phyloP scores from a whole-genome alignment of 2,888 invertebrate genomes.

The Campoplex capitator region DNA sequence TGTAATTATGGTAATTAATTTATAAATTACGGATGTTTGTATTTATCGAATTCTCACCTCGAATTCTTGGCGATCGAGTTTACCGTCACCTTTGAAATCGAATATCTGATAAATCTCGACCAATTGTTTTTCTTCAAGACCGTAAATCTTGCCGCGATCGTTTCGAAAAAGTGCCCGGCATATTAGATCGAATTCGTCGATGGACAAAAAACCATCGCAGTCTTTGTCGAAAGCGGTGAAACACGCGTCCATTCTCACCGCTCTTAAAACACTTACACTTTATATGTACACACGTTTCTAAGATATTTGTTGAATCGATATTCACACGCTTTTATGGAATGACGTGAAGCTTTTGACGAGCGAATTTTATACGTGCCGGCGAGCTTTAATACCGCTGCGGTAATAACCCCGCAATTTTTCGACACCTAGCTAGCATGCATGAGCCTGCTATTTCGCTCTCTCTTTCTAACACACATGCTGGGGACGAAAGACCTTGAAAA shows the following conservation, averaged over 20 bases:
- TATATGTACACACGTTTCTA: constrained; percentile 75
- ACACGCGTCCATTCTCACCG: constrained; percentile 92
- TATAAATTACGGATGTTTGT: neutral
- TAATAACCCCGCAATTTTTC: constrained; percentile 35
- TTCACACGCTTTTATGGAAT: constrained; percentile 48
- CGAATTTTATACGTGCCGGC: constrained; percentile 11
- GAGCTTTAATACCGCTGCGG: constrained; percentile 10
- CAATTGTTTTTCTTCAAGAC: constrained; percentile 89
- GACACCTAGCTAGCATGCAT: constrained; percentile 27
- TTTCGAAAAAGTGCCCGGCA: constrained; percentile 95
- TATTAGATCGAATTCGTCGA: constrained; percentile 92
- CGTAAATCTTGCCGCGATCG: constrained; percentile 93
- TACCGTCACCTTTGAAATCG: constrained; percentile 91
- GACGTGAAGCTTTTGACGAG: constrained; percentile 15
- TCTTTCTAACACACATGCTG: neutral
- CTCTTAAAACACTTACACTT: constrained; percentile 81
- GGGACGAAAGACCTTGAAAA: constrained; percentile 12
- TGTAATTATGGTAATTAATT: neutral
- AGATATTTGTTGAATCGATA: constrained; percentile 82
- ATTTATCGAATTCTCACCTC: constrained; percentile 81
- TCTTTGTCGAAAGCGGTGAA: constrained; percentile 96
- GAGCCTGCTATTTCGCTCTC: neutral
- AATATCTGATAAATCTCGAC: constrained; percentile 93
- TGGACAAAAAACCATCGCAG: constrained; percentile 92
- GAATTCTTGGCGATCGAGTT: constrained; percentile 93